Evolutionary conservation across 2,888 invertebrate species (phyloP).

Genomic region (Copidosoma aretas): DNA sequence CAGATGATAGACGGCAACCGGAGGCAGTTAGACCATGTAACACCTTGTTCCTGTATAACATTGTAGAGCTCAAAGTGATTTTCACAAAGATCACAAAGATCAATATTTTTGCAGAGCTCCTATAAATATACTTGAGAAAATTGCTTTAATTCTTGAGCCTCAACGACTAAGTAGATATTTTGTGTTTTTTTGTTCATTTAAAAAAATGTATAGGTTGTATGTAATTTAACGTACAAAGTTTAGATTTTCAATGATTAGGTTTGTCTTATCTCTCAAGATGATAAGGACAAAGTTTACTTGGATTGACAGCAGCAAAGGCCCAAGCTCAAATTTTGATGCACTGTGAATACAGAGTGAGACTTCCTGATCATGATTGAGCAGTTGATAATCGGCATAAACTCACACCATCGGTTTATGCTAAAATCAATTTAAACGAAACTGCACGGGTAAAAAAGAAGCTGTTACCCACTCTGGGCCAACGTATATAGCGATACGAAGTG

Average conservation of each 20-base stretch:
- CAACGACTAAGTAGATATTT: background rate
- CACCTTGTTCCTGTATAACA: slow-evolving; percentile 18
- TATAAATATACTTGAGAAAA: background rate
- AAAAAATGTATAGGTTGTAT: background rate
- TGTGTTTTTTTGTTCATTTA: background rate
- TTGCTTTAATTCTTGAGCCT: background rate
- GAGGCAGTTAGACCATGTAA: slow-evolving; percentile 43
- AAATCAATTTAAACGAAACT: slow-evolving; percentile 44
- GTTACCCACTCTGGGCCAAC: slow-evolving; percentile 59
- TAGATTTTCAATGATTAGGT: background rate
- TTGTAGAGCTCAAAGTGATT: background rate
- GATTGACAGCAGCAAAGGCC: background rate
- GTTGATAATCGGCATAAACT: slow-evolving; percentile 51
- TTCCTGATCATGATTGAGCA: slow-evolving; percentile 40
- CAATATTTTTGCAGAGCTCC: background rate
- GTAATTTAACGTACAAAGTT: background rate
- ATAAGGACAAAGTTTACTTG: background rate
- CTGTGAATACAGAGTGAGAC: too few species aligned
- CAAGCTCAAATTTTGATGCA: background rate
- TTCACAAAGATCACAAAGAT: background rate
- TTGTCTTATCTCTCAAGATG: background rate
- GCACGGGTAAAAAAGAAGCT: slow-evolving; percentile 49
- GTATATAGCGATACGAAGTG: slow-evolving; percentile 53
- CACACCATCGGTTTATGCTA: slow-evolving; percentile 53
- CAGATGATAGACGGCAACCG: slow-evolving; percentile 45